Percentiles rank a stretch among this genome's conserved stretches.
phyloP scores from a whole-genome alignment of 2,113 vertebrate genomes.

The Bos indicus region DNA sequence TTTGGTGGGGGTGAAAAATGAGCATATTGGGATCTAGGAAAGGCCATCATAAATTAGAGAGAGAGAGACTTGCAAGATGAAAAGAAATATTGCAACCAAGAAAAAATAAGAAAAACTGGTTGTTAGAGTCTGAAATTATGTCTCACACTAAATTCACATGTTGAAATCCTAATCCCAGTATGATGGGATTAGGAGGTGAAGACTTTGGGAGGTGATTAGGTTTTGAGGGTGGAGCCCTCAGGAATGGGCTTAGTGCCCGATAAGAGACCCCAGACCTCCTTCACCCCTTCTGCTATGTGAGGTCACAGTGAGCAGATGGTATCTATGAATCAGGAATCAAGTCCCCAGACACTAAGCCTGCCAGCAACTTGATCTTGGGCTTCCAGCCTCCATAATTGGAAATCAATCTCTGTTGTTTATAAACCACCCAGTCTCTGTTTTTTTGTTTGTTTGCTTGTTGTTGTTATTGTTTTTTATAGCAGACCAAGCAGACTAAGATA shows the following conservation, averaged over 20 bases:
- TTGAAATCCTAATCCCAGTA: neutral
- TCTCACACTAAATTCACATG: neutral
- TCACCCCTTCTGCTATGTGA: rapidly evolving
- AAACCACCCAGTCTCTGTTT: neutral
- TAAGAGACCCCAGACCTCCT: neutral
- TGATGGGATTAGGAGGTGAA: neutral
- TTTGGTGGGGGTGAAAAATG: rapidly evolving
- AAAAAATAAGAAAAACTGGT: neutral
- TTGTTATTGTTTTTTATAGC: neutral
- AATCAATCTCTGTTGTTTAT: neutral
- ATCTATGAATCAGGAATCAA: rapidly evolving
- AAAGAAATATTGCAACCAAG: neutral
- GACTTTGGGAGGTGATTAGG: neutral
- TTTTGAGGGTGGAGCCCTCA: neutral
- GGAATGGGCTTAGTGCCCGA: neutral
- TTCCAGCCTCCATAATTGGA: neutral
- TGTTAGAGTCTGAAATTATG: neutral
- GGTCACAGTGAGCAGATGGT: no score
- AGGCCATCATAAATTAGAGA: neutral
- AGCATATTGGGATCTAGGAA: rapidly evolving
- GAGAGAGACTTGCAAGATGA: neutral
- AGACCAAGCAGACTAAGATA: neutral
- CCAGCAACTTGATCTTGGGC: neutral
- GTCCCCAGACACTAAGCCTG: rapidly evolving
- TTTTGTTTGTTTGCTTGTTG: neutral